Base-by-base conservation (phyloP, 2,888 invertebrate species). In the Chaetoderma sp. region DNA sequence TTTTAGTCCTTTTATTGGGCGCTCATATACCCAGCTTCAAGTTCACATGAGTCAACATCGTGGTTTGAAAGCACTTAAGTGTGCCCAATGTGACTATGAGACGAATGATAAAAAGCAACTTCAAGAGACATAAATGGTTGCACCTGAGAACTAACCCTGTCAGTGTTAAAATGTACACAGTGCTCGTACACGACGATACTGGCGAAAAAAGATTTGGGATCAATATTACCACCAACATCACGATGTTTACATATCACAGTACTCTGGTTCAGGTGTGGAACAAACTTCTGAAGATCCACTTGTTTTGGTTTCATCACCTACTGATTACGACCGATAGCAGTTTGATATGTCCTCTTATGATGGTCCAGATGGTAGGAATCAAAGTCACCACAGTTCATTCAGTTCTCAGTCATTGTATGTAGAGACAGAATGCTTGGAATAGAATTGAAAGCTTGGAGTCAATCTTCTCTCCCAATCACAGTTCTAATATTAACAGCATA, bases 21-120 rank as follows among this genome's bases (percentile, higher is more conserved):
- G n/a, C n/a, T n/a, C 73, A 21, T 77, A 75, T 58, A 72, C 71
- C 23, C 72, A 74, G 44, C 67, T 76, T n/a, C 77, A 78, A 62
- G 57, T 73, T n/a, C 77, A 78, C 49, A 70, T 74, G 65, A 67
- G 73, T 39, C 74, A 72, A 65, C 77, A 77, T 70, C 71, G 74
- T 59, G 81, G 75, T 59, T 54, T 72, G 25, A 79, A 78, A 57
- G 73, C 76, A 44, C 66, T 80, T 49, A 78, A 76, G 59, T 82
- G 82, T 67, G 67, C 76, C 6, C 33, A 78, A n/a, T 82, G 82
- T 73, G 82, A 80, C 64, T 82, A 78, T 58, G 68, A 76, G 10
- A 80, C 80, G 4, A 78, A 73, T 49, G 80, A 82, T 56, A 79
- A 79, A 73, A 60, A 74, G 76, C 33, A 77, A 78, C 65, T 79